A percentile compares a stretch with the other conserved stretches of the same genome.
Evolutionary conservation across 2,888 invertebrate species (phyloP).

Genomic region (Hymenopus coronatus): DNA sequence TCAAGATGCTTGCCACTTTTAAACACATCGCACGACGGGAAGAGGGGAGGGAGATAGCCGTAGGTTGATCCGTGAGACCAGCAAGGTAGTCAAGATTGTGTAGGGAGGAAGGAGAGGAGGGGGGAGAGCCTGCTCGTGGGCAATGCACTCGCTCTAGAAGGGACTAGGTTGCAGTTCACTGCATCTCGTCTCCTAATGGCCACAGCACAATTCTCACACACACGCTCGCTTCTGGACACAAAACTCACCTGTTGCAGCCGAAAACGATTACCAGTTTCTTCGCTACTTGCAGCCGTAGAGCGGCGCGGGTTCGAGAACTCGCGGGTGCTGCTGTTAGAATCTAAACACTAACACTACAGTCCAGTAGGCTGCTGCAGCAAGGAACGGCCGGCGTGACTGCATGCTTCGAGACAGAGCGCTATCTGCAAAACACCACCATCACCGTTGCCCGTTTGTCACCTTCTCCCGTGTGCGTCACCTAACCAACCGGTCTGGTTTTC

Average conservation of each 20-base stretch:
- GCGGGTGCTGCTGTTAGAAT: not conserved
- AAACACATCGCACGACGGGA: not conserved
- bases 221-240: not conserved
- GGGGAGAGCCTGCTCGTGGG: constrained; percentile 10
- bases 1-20: not conserved
- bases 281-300: not conserved
- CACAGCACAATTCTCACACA: constrained; percentile 2
- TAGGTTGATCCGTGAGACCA: constrained; percentile 15
- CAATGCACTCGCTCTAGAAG: constrained; percentile 8
- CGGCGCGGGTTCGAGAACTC: not conserved
- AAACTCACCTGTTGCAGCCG: constrained; percentile 6
- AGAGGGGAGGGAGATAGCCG: not conserved
- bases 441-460: constrained; percentile 29
- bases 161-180: constrained; percentile 11
- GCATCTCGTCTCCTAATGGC: constrained; percentile 14
- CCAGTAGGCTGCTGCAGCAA: not conserved
- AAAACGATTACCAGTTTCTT: not conserved
- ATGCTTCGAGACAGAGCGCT: not conserved
- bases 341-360: not conserved
- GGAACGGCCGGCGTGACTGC: not conserved
- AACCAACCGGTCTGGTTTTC: constrained; percentile 27
- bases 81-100: not conserved
- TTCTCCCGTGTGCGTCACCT: constrained; percentile 20
- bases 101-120: not conserved
- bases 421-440: constrained; percentile 11